These are phyloP conservation scores for Pseudomyrmex dendroicus DNA, from an alignment of 1,140 invertebrate species.

Conservation along the genomic window DNA sequence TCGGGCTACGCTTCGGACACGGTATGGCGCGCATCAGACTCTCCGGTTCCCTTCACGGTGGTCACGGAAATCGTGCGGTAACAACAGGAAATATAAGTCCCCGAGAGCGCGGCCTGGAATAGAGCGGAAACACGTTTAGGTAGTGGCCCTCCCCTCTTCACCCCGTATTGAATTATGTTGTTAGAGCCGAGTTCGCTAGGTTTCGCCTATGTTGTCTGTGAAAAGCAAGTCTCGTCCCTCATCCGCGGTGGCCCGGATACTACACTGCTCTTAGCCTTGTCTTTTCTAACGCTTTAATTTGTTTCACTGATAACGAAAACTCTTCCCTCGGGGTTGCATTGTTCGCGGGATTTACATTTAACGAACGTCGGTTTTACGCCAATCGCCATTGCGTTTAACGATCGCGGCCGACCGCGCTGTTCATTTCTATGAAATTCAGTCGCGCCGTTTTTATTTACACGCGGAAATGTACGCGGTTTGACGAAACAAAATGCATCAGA, in stretches of 20 bases:
- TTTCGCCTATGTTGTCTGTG: slow-evolving; percentile 63
- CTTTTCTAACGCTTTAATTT: slow-evolving; percentile 33
- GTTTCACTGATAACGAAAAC: not conserved
- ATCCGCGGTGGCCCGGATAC: not conserved
- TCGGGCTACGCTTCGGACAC: slow-evolving; percentile 74
- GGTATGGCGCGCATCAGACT: slow-evolving; percentile 75
- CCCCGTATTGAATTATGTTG: slow-evolving; percentile 76
- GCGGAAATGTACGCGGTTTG: slow-evolving; percentile 9
- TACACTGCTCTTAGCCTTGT: not conserved
- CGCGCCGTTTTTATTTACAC: slow-evolving; percentile 52
- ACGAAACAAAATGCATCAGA: slow-evolving; percentile 46
- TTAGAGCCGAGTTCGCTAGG: slow-evolving; percentile 71
- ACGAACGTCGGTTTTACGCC: too few relatives aligned
- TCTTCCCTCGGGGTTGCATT: not conserved
- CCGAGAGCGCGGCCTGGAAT: slow-evolving; percentile 70
- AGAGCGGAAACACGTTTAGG: slow-evolving; percentile 80
- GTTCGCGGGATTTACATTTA: not conserved
- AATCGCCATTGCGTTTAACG: not conserved
- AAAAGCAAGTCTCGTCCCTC: slow-evolving; percentile 55
- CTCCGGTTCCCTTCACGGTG: slow-evolving; percentile 66
- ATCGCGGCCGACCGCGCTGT: not conserved
- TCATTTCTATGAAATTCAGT: slow-evolving; percentile 51
- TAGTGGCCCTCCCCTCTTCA: slow-evolving; percentile 46
- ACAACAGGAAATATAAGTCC: slow-evolving; percentile 77
- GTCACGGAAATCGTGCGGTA: slow-evolving; percentile 73